Evolutionary conservation across 2,888 invertebrate species (phyloP).

Genomic region (Apotomis turbidana): DNA sequence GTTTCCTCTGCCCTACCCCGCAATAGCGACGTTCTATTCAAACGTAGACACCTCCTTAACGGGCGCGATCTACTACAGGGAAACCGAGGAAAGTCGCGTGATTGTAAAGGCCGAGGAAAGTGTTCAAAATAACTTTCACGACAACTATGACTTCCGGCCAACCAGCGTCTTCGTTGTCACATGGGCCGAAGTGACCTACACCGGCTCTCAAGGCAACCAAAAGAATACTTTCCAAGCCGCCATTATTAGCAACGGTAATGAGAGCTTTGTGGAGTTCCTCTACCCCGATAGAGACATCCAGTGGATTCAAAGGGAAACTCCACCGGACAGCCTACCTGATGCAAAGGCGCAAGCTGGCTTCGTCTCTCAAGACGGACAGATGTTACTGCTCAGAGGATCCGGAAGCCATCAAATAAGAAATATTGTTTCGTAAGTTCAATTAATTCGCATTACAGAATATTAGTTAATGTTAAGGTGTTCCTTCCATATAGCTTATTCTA

Average conservation of each 20-base stretch:
- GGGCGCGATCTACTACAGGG: slow-evolving; percentile 90
- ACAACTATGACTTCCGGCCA: slow-evolving; percentile 89
- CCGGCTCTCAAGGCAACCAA: slow-evolving; percentile 86
- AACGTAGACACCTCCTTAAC: slow-evolving; percentile 92
- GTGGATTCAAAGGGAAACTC: slow-evolving; percentile 94
- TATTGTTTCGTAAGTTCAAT: slow-evolving; percentile 87
- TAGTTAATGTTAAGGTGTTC: too few species aligned
- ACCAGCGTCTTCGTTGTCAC: slow-evolving; percentile 93
- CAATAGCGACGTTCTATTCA: slow-evolving; percentile 95
- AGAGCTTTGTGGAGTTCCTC: slow-evolving; percentile 93
- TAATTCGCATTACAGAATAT: neutral
- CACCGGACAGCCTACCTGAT: slow-evolving; percentile 91
- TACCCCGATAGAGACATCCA: slow-evolving; percentile 95
- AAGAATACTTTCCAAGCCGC: slow-evolving; percentile 93
- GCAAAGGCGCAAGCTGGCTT: slow-evolving; percentile 97
- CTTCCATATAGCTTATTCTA: too few species aligned
- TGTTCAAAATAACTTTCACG: slow-evolving; percentile 89
- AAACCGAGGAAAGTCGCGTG: slow-evolving; percentile 85
- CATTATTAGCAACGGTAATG: slow-evolving; percentile 87
- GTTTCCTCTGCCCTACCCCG: slow-evolving; percentile 94
- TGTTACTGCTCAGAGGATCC: slow-evolving; percentile 91
- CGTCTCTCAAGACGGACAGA: slow-evolving; percentile 91
- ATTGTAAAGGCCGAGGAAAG: slow-evolving; percentile 87
- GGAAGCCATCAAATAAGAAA: slow-evolving; percentile 95
- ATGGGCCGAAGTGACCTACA: slow-evolving; percentile 95